Evolutionary conservation across 1,140 invertebrate species (phyloP), one percentile per base, ranked within the genome.

Genomic region (Plodia interpunctella): DNA sequence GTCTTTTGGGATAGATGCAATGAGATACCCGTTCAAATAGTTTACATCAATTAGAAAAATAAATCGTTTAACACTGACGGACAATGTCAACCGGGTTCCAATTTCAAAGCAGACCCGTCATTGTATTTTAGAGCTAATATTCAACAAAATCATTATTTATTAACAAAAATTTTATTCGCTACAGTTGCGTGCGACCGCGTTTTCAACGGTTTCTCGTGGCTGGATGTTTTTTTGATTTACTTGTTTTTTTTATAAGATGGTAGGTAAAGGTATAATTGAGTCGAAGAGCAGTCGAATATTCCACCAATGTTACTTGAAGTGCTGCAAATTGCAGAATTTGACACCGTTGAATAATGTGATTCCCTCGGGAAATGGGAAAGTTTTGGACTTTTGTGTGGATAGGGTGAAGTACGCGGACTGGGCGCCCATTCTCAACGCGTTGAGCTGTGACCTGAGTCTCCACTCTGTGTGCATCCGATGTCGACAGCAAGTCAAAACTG

Each of bases 331-430:
- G 54, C 85, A 90, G 72, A 90, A 90, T 63, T 62, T 90, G 17
- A 85, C 80, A 13, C 87, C 88, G 1, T 55, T 90, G 17, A 88
- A 78, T 56, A 81, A 70, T 62, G 81, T 89, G 0, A 62, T 87
- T 20, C 76, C 86, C 0, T 77, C 83, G 15, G 75, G 72, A 5
- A 90, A 87, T 52, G 85, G 83, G 1, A 87, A 84, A 55, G 76
- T 91, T 5, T 63, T 94, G 55, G 93, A 94, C 61, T 93, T 94
- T 65, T 92, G 90, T 28, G 92, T 92, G 19, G 94, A 95, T 74
- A 90, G 93, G 19, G 90, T 95, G 15, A 94, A 93, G 72, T 91
- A 93, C 61, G 91, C 91, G 35, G 93, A 94, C 55, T 94, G 94
- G 94, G 87, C 83, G n/a, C 93, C 93, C 0, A 92, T 94, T 9